Conservation (phyloP, 2,113 vertebrate species). For the Riparia riparia region DNA sequence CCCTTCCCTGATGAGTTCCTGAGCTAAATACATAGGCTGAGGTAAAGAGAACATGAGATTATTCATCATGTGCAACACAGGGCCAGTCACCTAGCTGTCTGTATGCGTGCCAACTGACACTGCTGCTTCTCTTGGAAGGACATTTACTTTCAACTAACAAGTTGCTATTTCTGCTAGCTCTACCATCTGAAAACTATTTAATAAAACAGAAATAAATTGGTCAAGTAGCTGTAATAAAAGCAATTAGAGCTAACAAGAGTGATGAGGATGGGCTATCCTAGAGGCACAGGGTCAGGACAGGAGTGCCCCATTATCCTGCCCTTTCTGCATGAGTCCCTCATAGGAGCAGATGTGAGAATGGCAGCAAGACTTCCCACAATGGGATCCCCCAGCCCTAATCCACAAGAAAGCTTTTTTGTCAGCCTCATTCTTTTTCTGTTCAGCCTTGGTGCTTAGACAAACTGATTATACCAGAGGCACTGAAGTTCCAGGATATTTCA, state of each 20-base stretch:
- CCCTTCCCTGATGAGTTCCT: neutral
- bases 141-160: neutral
- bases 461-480: neutral
- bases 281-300: rapidly evolving
- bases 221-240: neutral
- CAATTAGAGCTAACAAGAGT: neutral
- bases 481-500: neutral
- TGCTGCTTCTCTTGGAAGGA: neutral
- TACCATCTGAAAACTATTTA: neutral
- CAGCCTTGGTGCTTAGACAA: rapidly evolving
- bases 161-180: neutral
- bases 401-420: neutral
- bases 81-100: neutral
- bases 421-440: neutral
- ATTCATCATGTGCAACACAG: neutral
- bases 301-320: neutral
- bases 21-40: neutral
- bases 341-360: rapidly evolving
- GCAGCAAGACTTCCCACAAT: rapidly evolving
- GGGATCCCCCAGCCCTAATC: neutral
- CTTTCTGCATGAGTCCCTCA: neutral
- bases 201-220: neutral
- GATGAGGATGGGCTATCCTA: rapidly evolving
- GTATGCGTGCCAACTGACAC: rapidly evolving
- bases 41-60: neutral